Evolutionary conservation across 2,113 vertebrate species (phyloP), one percentile per base, ranked within the genome.

Genomic region (Cranoglanis bouderius): DNA sequence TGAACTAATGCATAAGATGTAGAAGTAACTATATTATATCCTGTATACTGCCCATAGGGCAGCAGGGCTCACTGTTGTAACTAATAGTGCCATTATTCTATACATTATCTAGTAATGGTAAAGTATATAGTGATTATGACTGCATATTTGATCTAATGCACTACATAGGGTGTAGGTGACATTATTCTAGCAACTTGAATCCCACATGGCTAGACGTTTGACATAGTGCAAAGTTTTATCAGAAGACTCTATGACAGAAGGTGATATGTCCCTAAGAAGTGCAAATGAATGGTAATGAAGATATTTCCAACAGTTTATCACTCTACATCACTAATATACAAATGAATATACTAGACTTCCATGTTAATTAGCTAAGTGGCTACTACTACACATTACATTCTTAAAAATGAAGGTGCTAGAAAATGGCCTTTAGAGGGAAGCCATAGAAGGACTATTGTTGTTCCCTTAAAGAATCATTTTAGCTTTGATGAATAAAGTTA

Each of bases 191-290:
- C 40, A 9, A 59, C 53, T 40, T 55, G 6, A 35, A 59, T 40
- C 80, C 80, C 19, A 59, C 13, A 38, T 61, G 55, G 10, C 19
- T 59, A 5, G 1, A 61, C 21, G 0, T 84, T 61, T 82, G 18
- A 61, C 24, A 0, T 61, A 16, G 55, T 61, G 32, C 12, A 40
- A 59, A 6, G 2, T 40, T 43, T 24, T 63, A 40, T 40, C 21
- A 6, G 57, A 63, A 8, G n/a, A 81, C 3, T 18, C 14, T 19
- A 43, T 49, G 35, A 65, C 55, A 82, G 29, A 72, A 86, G 88
- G 88, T 89, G 90, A 90, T 67, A 90, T 38, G 85, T 86, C 70
- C 70, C 84, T 87, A 86, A 90, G 87, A 61, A 86, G 83, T 93
- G 93, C 91, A 91, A 90, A 72, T 74, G 70, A 46, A 46, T 26